Evolutionary conservation across 2,113 vertebrate genomes (phyloP), one percentile per base, ranked within the genome.

Genomic region (Mormyrus iriodes): DNA sequence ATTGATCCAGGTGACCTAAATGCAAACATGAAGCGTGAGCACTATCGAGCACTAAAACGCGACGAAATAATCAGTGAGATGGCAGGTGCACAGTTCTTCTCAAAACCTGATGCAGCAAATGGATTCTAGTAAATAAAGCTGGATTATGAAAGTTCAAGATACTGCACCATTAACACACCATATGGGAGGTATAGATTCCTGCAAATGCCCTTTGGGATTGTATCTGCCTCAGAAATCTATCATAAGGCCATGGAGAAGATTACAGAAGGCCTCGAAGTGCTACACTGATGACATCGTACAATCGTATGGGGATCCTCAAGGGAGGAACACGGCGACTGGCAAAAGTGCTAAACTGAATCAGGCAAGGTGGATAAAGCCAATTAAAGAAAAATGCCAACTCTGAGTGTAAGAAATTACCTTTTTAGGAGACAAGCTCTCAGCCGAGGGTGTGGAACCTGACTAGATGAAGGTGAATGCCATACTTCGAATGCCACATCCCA

Each of bases 1-100:
- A 85, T 90, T 31, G 90, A 91, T 73, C 90, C 91, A 8, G 83
- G 65, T 35, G 88, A 90, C 35, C 48, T 90, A 6, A 92, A 91
- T 87, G 61, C 61, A 42, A 88, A 87, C 5, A 89, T 90, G 9
- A 88, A 89, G 49, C 24, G 17, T 7, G 58, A n/a, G 55, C 55
- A 61, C 9, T 61, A 9, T 7, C 7, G n/a, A n/a, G n/a, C n/a
- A n/a, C 55, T 24, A 61, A 61, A 61, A 24, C 3, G 24, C n/a
- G 55, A 61, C n/a, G 55, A 61, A 61, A 61, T n/a, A 61, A n/a
- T 61, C 55, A 61, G 55, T 61, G n/a, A 61, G 24, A 61, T n/a
- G 55, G 55, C 3, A 61, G 24, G 55, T 21, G 24, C 24, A n/a
- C 55, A 61, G 8, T 61, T n/a, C 53, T 55, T 55, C 55, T n/a